Evolutionary conservation across 2,113 vertebrate species (phyloP).

Genomic region (Struthidea cinerea): DNA sequence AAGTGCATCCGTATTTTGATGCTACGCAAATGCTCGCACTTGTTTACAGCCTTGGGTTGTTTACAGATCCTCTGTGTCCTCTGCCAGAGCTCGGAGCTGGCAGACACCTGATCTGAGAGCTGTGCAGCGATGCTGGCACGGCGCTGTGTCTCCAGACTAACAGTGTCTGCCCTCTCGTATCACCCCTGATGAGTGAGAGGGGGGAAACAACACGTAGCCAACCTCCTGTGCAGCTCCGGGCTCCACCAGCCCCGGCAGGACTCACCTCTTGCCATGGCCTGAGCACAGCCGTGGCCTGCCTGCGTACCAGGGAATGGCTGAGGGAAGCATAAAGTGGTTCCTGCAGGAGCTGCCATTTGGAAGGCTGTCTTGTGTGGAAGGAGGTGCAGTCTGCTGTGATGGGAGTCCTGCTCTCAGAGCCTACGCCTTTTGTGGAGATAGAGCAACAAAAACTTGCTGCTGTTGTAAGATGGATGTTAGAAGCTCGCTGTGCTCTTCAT

Average conservation of each 20-base stretch:
- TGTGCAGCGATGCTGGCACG: accelerated
- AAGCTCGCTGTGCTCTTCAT: accelerated
- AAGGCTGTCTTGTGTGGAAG: accelerated
- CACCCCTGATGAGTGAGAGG: accelerated
- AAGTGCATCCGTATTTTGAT: not conserved
- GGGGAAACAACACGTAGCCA: accelerated
- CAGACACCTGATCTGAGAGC: not conserved
- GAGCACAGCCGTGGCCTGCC: not conserved
- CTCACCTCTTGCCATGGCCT: not conserved
- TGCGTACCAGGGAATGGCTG: not conserved
- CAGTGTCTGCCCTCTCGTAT: not conserved
- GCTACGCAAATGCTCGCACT: accelerated
- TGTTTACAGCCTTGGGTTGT: slow-evolving; percentile 1
- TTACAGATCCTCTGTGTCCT: not conserved
- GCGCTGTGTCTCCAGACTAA: accelerated
- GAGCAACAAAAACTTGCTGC: not conserved
- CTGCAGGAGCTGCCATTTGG: not conserved
- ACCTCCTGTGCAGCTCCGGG: not conserved
- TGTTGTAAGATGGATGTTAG: not conserved
- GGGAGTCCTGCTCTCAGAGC: not conserved
- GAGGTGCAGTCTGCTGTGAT: not conserved
- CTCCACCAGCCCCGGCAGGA: accelerated
- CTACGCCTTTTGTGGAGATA: accelerated
- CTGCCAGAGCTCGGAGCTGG: not conserved
- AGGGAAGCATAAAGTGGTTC: accelerated